Conservation (phyloP, 64 coral and sea anemone species). For the Actinia tenebrosa region DNA sequence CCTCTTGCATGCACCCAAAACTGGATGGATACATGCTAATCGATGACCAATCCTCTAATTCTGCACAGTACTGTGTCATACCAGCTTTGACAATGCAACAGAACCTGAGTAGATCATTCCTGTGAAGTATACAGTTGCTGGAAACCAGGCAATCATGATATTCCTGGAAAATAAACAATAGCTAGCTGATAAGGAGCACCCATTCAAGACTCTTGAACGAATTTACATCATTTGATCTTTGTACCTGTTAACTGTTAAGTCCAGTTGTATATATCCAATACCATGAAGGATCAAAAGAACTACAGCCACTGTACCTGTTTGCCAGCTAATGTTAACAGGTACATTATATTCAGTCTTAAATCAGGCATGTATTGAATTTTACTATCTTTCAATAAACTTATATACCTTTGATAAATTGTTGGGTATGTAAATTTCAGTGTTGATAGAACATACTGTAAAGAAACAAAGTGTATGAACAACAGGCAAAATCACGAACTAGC, state of each 20-base stretch:
- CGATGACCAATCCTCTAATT: neutral
- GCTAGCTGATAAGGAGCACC: neutral
- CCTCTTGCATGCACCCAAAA: no score
- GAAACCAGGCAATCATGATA: conserved; percentile 43
- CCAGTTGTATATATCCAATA: conserved; percentile 58
- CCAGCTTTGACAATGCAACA: conserved; percentile 80
- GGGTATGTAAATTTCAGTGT: conserved; percentile 77
- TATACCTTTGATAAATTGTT: conserved; percentile 84
- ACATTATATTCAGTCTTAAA: no score
- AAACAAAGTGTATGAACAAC: neutral
- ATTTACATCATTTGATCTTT: neutral
- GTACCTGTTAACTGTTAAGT: conserved; percentile 51
- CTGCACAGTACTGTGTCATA: neutral
- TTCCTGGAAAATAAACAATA: neutral
- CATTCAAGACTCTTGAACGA: no score
- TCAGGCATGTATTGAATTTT: no score
- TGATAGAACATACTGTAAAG: conserved; percentile 68
- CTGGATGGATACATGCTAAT: no score
- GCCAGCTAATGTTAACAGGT: conserved; percentile 50
- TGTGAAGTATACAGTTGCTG: conserved; percentile 61
- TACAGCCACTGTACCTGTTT: conserved; percentile 49
- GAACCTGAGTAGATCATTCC: conserved; percentile 84
- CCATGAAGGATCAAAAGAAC: conserved; percentile 55
- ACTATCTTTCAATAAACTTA: neutral
- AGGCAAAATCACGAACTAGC: no score